phyloP scores from a whole-genome alignment of 1,140 invertebrate species.

The Zaprionus nigranus region DNA sequence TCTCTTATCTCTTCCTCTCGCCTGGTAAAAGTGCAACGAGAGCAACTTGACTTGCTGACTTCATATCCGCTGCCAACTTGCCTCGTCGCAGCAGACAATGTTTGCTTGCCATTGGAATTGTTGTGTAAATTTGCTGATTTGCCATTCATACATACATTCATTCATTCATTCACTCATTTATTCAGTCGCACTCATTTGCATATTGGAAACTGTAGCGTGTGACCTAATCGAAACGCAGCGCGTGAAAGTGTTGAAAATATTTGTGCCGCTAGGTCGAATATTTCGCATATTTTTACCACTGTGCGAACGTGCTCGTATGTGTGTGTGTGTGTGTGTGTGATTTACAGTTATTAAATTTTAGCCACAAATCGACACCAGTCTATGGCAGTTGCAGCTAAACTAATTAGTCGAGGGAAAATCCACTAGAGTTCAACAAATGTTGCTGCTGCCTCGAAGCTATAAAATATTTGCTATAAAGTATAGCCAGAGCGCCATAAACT shows the following conservation, averaged over 20 bases:
- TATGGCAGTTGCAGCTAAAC: neutral
- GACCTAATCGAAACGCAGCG: constrained; percentile 22
- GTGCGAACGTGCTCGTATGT: neutral
- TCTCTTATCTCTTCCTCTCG: neutral
- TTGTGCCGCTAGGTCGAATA: constrained; percentile 37
- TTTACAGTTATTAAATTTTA: constrained; percentile 31
- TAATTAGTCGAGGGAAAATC: constrained; percentile 14
- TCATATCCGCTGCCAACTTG: constrained; percentile 32
- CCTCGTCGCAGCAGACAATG: neutral
- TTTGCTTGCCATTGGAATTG: constrained; percentile 28
- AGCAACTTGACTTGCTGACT: constrained; percentile 34
- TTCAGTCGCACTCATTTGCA: constrained; percentile 34
- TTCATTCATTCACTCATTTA: constrained; percentile 16
- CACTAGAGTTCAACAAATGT: neutral
- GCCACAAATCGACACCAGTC: constrained; percentile 10
- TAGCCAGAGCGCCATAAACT: neutral
- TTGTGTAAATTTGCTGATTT: constrained; percentile 42
- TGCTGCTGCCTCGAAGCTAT: neutral
- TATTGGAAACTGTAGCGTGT: constrained; percentile 40
- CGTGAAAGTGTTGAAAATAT: constrained; percentile 48
- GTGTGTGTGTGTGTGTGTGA: constrained; percentile 1
- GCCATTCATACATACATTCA: constrained; percentile 28
- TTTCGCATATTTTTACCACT: constrained; percentile 25
- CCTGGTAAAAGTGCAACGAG: constrained; percentile 13
- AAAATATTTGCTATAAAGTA: constrained; percentile 1